Base-by-base conservation (phyloP, 2,113 vertebrate genomes). In the Chitala chitala region DNA sequence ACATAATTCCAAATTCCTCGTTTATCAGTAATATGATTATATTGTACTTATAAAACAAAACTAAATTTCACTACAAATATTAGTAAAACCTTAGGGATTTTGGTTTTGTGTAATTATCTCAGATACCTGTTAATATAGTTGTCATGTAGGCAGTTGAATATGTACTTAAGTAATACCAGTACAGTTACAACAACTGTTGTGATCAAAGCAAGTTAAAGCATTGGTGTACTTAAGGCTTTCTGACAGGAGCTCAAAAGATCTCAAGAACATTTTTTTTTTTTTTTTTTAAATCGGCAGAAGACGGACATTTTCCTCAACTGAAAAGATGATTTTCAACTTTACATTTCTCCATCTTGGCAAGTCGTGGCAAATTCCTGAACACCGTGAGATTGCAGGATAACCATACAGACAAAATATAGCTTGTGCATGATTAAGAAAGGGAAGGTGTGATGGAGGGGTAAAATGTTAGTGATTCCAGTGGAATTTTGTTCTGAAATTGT, bases 381-480 rank as follows among this genome's bases (percentile, higher is more conserved):
- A 22, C 17, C 10, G 26, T 42, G n/a, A 59, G 71, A 61, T 72
- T 29, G 55, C 22, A 31, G 55, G 71, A 72, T 61, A 48, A 72
- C 38, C 15, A 42, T 12, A 29, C 17, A 72, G 54, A 72, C 70
- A 29, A 72, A 61, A 26, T 44, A 72, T 26, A 4, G 22, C 36
- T 22, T 22, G 42, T 44, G 24, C 42, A 48, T 36, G 22, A 42
- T 44, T 50, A 22, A 13, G 65, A 69, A 48, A 15, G 44, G 65
- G n/a, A 46, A 31, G 51, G 58, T 22, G 24, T 1, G 9, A 26
- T 17, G 17, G 13, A 24, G 40, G 71, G 17, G 38, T 48, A 40
- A n/a, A 20, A 29, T 3, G 40, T 61, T n/a, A 17, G 36, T 3
- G 15, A 2, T 59, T 31, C 46, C 7, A 3, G 20, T 59, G 42